Evolutionary conservation across 23 tunicate genomes (phyloP).

Genomic region (Botrylloides violaceus): DNA sequence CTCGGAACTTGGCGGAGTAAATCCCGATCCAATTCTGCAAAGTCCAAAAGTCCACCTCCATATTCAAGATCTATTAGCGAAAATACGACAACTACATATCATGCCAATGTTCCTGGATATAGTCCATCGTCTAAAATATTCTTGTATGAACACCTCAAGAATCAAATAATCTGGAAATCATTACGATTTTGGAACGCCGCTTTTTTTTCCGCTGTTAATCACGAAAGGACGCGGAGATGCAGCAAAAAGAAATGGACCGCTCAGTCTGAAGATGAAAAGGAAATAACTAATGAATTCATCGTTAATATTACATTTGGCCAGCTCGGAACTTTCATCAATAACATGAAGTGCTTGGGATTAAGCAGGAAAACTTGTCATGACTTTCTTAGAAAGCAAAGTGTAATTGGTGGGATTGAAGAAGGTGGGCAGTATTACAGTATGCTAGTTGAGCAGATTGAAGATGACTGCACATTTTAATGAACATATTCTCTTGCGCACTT

Average conservation of each 20-base stretch:
- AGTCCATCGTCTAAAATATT: constrained; percentile 23
- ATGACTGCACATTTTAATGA: constrained; percentile 22
- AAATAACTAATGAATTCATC: constrained; percentile 38
- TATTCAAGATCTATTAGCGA: constrained; percentile 6
- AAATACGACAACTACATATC: constrained; percentile 1
- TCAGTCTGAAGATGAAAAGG: constrained; percentile 45
- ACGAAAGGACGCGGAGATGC: constrained; percentile 43
- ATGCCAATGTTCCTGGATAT: constrained; percentile 8
- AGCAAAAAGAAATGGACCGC: constrained; percentile 40
- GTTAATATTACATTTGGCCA: constrained; percentile 80
- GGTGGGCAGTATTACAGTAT: constrained; percentile 11
- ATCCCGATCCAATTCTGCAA: neutral
- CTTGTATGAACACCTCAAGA: constrained; percentile 44
- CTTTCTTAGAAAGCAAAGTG: constrained; percentile 70
- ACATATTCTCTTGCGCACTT: no score
- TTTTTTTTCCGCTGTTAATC: constrained; percentile 67
- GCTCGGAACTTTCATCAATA: constrained; percentile 65
- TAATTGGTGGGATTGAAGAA: constrained; percentile 46
- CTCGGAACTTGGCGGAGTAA: neutral
- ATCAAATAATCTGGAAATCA: constrained; percentile 79
- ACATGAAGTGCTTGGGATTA: constrained; percentile 83
- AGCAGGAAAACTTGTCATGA: constrained; percentile 60
- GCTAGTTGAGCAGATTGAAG: constrained; percentile 28
- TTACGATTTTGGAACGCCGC: constrained; percentile 93
- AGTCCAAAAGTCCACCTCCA: constrained; percentile 1